Evolutionary conservation across 2,888 invertebrate species (phyloP), one percentile per base, ranked within the genome.

Genomic region (Caenorhabditis afra): DNA sequence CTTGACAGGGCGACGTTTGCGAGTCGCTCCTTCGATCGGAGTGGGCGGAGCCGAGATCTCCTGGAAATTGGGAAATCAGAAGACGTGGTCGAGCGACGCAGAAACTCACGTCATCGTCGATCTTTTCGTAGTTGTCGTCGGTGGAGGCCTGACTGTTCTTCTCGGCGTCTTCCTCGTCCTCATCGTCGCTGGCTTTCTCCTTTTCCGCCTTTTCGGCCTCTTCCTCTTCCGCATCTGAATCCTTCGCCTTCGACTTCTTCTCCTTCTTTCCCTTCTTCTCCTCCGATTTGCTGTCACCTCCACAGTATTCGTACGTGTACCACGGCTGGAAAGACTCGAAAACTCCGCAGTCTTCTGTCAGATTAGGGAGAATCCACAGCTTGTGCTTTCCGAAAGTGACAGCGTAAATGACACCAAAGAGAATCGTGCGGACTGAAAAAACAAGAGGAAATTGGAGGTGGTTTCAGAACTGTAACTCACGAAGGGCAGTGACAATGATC

Each of bases 321-420:
- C 97, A 92, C 3, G 99, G 99, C 94, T 96, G 96, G 92, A 99
- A 99, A 0, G 97, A 98, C 8, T 97, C 97, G 85, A 98, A 94
- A 93, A 99, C 96, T 64, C 99, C 97, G 35, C 98, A 98, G 90
- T 99, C 84, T 91, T 98, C 99, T 0, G 97, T 97, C 50, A 99
- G 93, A 92, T 99, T 99, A n/a, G 99, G 99, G 88, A 99, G 93
- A 82, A 99, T 93, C 98, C 99, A 99, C 83, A 99, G 93, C 90
- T 97, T 96, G 91, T 97, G 95, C 87, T 94, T 93, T 5, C 97
- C 95, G 76, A 95, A 92, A 0, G 96, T 95, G 16, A 94, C 87
- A 11, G 94, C 90, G 97, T 97, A 99, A 20, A 99, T 94, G 10
- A 94, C 90, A 86, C 95, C 95, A 92, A 98, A 99, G 61, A 99